Base-by-base conservation (phyloP, 2,888 invertebrate species). In the Drosophila recens region DNA sequence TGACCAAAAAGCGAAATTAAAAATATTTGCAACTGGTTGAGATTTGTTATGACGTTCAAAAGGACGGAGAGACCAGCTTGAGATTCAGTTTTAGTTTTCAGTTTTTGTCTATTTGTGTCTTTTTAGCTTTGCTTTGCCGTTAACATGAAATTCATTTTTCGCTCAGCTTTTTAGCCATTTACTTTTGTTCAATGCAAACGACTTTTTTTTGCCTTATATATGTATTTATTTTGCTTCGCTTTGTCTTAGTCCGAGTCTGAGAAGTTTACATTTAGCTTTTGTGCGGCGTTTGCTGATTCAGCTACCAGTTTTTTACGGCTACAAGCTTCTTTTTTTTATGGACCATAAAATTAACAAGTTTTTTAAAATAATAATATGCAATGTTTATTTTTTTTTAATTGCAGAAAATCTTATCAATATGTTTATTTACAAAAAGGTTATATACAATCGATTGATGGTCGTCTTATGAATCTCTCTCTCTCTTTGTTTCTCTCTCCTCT, bases 141-240 rank as follows among this genome's bases (percentile, higher is more conserved):
- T 83, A 87, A 75, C 67, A 78, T 69, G 64, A 77, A 79, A 75
- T 79, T 79, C 67, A 71, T 78, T 78, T 79, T 71, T 27, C 20
- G 75, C 71, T 66, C 46, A 71, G 79, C 71, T 65, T 70, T 71
- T 77, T 58, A 71, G 72, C 70, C 75, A 62, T 68, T 82, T 77
- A 72, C 67, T 80, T 68, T 69, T 68, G 80, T 74, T 87, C 89
- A 87, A 89, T 89, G 86, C 87, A 87, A 86, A 87, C 85, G 68
- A 83, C 89, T 83, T 87, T 87, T 82, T 76, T 75, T 40, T 30
- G 30, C 10, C 40, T 5, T 58, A 46, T 58, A 58, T 30, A 38
- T 23, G 27, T 48, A 38, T 57, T 15, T 27, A 57, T 62, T 63
- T 61, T 49, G 38, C 70, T 62, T 51, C 58, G 52, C 33, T 65